A percentile compares a stretch with the other conserved stretches of the same genome.
Conservation (phyloP, 2,113 vertebrate genomes). For the Neomonachus schauinslandi region DNA sequence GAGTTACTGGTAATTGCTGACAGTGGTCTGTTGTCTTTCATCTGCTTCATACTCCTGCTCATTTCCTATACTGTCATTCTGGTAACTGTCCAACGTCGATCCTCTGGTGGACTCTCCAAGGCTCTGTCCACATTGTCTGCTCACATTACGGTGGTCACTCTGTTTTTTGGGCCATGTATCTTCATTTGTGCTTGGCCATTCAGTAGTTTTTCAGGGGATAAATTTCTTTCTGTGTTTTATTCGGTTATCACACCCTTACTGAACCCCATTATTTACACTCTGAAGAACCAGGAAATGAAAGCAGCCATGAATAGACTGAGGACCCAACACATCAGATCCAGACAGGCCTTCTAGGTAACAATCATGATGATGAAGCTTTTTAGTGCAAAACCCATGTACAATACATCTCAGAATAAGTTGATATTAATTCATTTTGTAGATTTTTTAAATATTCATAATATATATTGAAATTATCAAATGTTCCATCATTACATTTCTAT, state of each 20-base stretch:
- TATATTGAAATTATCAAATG: background rate
- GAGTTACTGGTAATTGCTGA: conserved; percentile 57
- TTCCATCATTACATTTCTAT: background rate
- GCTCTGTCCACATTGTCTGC: conserved; percentile 62
- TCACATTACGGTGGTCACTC: conserved; percentile 70
- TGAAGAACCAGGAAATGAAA: conserved; percentile 77
- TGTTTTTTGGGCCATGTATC: conserved; percentile 73
- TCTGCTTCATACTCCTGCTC: conserved; percentile 46
- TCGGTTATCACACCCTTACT: conserved; percentile 74
- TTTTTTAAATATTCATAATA: background rate
- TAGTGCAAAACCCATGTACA: background rate
- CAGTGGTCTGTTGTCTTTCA: conserved; percentile 45
- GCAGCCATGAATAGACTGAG: conserved; percentile 61
- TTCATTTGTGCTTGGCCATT: conserved; percentile 74
- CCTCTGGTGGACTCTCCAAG: conserved; percentile 27
- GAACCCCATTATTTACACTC: conserved; percentile 77
- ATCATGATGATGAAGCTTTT: background rate
- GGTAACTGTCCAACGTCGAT: background rate
- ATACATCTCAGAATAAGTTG: background rate
- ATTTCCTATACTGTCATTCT: conserved; percentile 52
- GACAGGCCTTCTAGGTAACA: background rate
- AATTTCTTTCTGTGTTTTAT: conserved; percentile 72
- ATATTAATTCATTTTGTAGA: background rate
- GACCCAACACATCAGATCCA: background rate
- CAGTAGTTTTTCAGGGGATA: conserved; percentile 52